A percentile compares a stretch with the other conserved stretches of the same genome.
These are phyloP conservation scores for Gymnocheta viridis DNA, from an alignment of 2,888 invertebrate species.

Conservation along the genomic window DNA sequence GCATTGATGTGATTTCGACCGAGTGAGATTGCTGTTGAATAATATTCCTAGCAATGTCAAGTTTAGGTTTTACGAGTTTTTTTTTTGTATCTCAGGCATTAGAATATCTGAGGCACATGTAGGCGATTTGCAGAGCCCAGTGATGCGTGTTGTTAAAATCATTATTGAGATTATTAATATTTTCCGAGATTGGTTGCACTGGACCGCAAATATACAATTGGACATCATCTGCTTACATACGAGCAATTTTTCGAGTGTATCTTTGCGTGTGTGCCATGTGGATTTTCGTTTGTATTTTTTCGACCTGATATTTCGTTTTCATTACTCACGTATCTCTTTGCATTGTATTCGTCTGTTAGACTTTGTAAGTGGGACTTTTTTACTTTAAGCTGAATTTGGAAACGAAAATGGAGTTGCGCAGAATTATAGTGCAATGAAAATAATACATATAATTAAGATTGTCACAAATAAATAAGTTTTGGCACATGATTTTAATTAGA, in stretches of 20 bases:
- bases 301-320: conserved; percentile 13
- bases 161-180: no score
- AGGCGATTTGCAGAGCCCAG: no score
- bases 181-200: no score
- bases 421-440: conserved; percentile 19
- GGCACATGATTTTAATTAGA: conserved; percentile 51
- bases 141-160: no score
- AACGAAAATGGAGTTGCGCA: background rate
- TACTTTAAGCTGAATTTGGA: conserved; percentile 6
- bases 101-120: no score
- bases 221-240: background rate
- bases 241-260: conserved; percentile 21
- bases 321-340: background rate
- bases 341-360: conserved; percentile 8
- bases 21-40: no score
- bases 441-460: conserved; percentile 46
- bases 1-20: no score
- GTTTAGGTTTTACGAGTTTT: no score
- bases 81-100: no score
- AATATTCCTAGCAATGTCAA: no score
- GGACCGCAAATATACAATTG: no score
- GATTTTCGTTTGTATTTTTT: background rate
- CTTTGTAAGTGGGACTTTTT: conserved; percentile 8
- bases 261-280: conserved; percentile 34
- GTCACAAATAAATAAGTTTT: conserved; percentile 45